Conservation (phyloP, 2,113 vertebrate species). For the Geococcyx californianus region DNA sequence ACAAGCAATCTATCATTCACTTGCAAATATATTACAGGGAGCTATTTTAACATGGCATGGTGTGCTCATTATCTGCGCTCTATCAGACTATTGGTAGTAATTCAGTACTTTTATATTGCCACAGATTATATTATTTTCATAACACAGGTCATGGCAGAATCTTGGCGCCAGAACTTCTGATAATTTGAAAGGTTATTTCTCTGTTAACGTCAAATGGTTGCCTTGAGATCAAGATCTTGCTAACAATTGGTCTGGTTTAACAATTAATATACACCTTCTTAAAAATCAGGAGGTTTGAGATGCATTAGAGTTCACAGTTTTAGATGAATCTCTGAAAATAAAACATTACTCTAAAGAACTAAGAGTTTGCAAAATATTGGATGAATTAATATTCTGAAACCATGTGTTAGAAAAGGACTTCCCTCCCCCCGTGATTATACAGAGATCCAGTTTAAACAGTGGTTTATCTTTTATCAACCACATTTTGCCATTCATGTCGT, state of each 20-base stretch:
- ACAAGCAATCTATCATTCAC: neutral
- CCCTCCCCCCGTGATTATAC: neutral
- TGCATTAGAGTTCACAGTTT: neutral
- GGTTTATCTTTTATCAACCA: neutral
- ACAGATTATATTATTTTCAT: conserved; percentile 51
- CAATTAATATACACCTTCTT: neutral
- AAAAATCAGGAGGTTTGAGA: neutral
- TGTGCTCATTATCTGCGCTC: neutral
- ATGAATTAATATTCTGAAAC: neutral
- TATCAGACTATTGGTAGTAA: neutral
- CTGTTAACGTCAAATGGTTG: neutral
- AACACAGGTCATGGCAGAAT: conserved; percentile 21
- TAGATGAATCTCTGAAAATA: neutral
- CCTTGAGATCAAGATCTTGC: neutral
- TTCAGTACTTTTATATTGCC: neutral
- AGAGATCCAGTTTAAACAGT: neutral
- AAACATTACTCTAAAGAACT: neutral
- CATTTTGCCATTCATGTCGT: neutral
- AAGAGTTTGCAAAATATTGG: neutral
- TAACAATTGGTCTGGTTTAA: neutral
- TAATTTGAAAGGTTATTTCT: neutral
- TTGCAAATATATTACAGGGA: conserved; percentile 33
- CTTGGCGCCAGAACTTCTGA: neutral
- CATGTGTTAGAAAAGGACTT: neutral
- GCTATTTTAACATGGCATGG: neutral